Base-by-base conservation (phyloP, 1,140 invertebrate species). In the Glossosoma conforme region DNA sequence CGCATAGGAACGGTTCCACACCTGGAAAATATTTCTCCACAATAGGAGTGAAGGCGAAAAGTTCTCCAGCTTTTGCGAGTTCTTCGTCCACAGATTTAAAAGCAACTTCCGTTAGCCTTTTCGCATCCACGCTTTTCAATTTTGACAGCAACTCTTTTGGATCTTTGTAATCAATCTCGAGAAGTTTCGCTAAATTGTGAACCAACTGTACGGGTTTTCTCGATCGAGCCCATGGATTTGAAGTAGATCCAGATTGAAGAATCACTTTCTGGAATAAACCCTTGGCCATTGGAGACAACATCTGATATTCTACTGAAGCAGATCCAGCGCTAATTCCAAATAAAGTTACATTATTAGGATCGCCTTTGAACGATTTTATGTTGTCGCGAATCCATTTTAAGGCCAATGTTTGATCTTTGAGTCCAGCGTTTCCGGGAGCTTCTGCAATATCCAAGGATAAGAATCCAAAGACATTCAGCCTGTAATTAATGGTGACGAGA, bases 311-410 rank as follows among this genome's bases (percentile, higher is more conserved):
- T 6, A 50, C 40, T 18, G 46, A 15, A 10, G 52, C 44, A 11
- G 51, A 19, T 0, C 49, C 54, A 13, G 48, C 42, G 18, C 54
- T 52, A 19, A 63, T 63, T n/a, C 75, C 74, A 24, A 66, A 50
- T 0, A 75, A 18, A 5, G 72, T 62, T 4, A 75, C 61, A 3
- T 62, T 66, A 4, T 69, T 58, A 1, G 73, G 63, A 58, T 75
- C 64, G 2, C 75, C 74, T 5, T 69, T 66, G 52, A 76, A 77
- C 3, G 48, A 30, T 9, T 58, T 58, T 21, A 74, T 70, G 47
- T 76, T 74, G 17, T 62, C 56, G 30, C 73, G 58, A 2, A 84
- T 65, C 81, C 81, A 84, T 46, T 59, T 41, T 13, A 63, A 44
- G 8, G 54, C 61, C 9, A 56, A 35, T 13, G 21, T 25, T 25